A percentile compares a stretch with the other conserved stretches of the same genome.
phyloP scores from a whole-genome alignment of 1,140 invertebrate genomes.

The Melanaphis sacchari region DNA sequence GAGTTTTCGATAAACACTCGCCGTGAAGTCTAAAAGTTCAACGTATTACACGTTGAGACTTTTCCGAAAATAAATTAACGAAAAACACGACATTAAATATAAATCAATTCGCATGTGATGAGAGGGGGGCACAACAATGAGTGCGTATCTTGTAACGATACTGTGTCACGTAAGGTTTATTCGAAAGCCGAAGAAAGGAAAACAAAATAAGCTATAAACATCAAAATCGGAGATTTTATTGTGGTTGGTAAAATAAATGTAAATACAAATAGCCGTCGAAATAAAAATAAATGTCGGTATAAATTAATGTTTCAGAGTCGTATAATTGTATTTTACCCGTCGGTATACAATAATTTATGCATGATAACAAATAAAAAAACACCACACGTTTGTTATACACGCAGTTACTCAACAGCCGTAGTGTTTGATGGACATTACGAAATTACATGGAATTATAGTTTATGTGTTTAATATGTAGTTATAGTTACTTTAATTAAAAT shows the following conservation, averaged over 20 bases:
- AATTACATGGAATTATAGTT: not conserved
- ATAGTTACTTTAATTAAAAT: not conserved
- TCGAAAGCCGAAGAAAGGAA: conserved; percentile 12
- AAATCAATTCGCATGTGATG: not conserved
- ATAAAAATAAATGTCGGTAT: not conserved
- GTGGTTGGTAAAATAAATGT: conserved; percentile 29
- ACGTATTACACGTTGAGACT: not conserved
- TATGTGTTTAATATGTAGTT: not conserved
- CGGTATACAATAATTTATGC: not conserved
- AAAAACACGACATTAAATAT: conserved; percentile 35
- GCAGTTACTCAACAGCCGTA: not conserved
- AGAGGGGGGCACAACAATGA: not conserved
- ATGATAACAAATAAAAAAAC: not conserved
- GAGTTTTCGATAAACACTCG: not conserved
- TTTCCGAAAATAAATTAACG: conserved; percentile 20
- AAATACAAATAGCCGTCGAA: conserved; percentile 6
- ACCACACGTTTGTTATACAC: not conserved
- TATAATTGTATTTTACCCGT: not conserved
- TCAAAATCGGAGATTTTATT: conserved; percentile 16
- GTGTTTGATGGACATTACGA: not conserved
- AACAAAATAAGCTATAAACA: conserved; percentile 33
- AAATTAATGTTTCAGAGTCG: not conserved
- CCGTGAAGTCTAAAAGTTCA: not conserved
- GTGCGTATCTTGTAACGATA: conserved; percentile 19
- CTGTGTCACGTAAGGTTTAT: conserved; percentile 31